phyloP scores from a whole-genome alignment of 2,113 vertebrate species.

The Laticauda colubrina region DNA sequence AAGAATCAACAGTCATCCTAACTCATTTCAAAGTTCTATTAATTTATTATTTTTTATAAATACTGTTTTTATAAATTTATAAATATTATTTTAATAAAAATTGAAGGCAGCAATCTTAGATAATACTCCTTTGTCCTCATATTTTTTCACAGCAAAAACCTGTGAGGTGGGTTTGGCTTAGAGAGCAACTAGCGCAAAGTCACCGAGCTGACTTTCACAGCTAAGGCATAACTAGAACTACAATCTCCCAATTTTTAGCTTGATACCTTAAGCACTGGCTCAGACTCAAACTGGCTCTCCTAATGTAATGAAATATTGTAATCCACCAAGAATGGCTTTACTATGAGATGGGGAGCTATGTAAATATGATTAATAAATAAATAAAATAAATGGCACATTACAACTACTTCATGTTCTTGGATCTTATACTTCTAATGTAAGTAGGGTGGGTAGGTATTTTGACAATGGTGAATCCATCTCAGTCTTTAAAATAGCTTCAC shows the following conservation, averaged over 20 bases:
- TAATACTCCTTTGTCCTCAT: background rate
- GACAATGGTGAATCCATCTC: background rate
- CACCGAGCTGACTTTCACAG: background rate
- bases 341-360: background rate
- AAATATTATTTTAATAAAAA: background rate
- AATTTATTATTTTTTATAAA: background rate
- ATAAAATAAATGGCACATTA: background rate
- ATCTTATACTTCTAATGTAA: background rate
- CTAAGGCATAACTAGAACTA: background rate
- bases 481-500: background rate
- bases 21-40: background rate
- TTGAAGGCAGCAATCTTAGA: background rate
- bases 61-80: background rate
- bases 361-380: background rate
- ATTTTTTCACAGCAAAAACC: background rate
- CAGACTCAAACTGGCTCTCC: background rate
- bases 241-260: background rate
- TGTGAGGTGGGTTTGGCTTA: background rate
- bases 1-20: background rate
- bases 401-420: background rate
- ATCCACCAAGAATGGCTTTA: background rate
- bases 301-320: background rate
- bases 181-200: background rate
- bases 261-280: background rate
- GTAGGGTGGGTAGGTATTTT: background rate